Evolutionary conservation across 2,888 invertebrate species (phyloP), one percentile per base, ranked within the genome.

Genomic region (Stegophylla sp.): DNA sequence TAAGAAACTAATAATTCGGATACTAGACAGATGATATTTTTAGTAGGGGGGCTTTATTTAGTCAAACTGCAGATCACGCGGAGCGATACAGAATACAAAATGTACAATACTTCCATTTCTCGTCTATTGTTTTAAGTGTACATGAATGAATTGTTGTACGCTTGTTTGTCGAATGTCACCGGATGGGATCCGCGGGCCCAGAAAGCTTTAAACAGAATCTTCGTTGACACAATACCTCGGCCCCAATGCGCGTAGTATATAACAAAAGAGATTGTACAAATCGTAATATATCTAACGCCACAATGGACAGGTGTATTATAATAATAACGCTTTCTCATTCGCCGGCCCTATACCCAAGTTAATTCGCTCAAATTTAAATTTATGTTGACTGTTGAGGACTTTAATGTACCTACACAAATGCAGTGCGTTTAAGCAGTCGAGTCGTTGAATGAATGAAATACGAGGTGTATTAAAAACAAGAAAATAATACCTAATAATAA

Each of bases 221-320:
- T 64, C 64, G 48, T n/a, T n/a, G n/a, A n/a, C n/a, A 77, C 76
- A 66, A 76, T 56, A 20, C 75, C 75, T 53, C 23, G 34, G 23
- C n/a, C 41, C 48, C 75, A 10, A 41, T 48, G 34, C 4, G 34
- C 34, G 34, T 34, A 5, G 34, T n/a, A n/a, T 7, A 51, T 2
- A 41, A 75, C 75, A 75, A 64, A n/a, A 64, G 75, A 74, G 64
- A 64, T 64, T 20, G 53, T 41, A 75, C 64, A 53, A 75, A 75
- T 64, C 64, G 64, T 64, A 34, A 34, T n/a, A 34, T 64, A 23
- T 51, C 64, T 26, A 64, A 64, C 45, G 64, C 64, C 45, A 75
- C 64, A 53, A 75, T 28, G 34, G 63, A 41, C 48, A 61, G 73
- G 73, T 74, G 61, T 61, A 64, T n/a, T n/a, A n/a, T n/a, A n/a